Evolutionary conservation across 2,888 invertebrate genomes (phyloP).

Genomic region (Temnothorax ravouxi): DNA sequence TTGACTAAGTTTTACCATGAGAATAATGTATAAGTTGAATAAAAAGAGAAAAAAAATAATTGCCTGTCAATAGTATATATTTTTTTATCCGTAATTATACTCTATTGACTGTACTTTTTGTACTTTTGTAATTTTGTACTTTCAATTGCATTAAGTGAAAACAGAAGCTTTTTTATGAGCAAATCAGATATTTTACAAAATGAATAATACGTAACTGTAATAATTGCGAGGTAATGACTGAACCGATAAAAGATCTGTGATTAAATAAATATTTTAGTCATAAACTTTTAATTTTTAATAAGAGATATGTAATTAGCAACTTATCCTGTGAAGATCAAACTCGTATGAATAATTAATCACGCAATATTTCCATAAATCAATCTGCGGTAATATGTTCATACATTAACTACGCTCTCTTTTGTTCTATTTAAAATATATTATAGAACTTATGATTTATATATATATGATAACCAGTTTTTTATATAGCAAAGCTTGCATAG

Average conservation of each 20-base stretch:
- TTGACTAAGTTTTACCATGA: not conserved
- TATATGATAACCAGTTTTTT: slow-evolving; percentile 90
- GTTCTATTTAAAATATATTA: slow-evolving; percentile 90
- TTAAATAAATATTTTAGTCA: not conserved
- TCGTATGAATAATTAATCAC: slow-evolving; percentile 4
- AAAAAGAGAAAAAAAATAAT: not conserved
- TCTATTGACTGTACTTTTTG: not conserved
- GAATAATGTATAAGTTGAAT: not conserved
- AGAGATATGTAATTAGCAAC: not conserved
- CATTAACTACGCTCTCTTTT: slow-evolving; percentile 87
- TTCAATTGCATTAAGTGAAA: not conserved
- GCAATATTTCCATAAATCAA: not conserved
- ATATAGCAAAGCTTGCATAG: slow-evolving; percentile 89
- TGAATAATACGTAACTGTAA: not conserved
- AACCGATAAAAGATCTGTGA: not conserved
- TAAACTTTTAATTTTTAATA: not conserved
- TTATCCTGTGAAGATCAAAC: not conserved
- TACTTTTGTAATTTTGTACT: not conserved
- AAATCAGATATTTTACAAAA: not conserved
- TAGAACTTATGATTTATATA: slow-evolving; percentile 87
- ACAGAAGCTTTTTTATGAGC: not conserved
- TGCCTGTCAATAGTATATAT: not conserved
- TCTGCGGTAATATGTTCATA: not conserved
- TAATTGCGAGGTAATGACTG: not conserved
- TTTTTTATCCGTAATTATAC: not conserved